Conservation (phyloP, 2,888 invertebrate species). For the Kryphioiulus occultus region DNA sequence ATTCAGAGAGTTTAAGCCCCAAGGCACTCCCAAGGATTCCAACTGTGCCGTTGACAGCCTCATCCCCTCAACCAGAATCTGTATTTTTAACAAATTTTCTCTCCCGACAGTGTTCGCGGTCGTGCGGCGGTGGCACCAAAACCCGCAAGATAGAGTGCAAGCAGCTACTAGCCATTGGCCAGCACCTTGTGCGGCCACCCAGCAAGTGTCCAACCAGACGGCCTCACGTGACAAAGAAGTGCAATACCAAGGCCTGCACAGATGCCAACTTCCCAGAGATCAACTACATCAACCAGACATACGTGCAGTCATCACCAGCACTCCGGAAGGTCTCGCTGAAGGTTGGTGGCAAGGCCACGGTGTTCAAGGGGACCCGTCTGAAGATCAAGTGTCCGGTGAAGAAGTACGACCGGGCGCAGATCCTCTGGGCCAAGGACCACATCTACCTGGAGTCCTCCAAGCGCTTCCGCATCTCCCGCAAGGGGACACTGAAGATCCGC, state of each 20-base stretch:
- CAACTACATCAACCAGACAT: constrained; percentile 78
- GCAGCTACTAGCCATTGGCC: constrained; percentile 92
- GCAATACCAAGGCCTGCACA: constrained; percentile 80
- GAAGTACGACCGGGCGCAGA: constrained; percentile 77
- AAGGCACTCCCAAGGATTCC: too few species aligned
- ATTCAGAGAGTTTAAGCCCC: too few species aligned
- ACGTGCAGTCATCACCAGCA: constrained; percentile 78
- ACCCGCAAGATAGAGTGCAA: constrained; percentile 83
- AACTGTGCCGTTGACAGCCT: too few species aligned
- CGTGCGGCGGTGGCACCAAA: constrained; percentile 92
- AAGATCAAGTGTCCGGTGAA: constrained; percentile 95
- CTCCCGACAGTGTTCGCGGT: constrained; percentile 76
- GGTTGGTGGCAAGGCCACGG: constrained; percentile 88
- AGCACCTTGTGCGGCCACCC: constrained; percentile 79
- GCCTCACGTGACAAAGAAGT: constrained; percentile 80
- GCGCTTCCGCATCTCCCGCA: constrained; percentile 81
- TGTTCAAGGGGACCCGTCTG: constrained; percentile 88
- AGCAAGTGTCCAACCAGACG: constrained; percentile 72
- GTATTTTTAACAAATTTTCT: neutral
- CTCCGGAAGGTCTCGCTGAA: constrained; percentile 83
- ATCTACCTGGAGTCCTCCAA: constrained; percentile 60
- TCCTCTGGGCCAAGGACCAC: constrained; percentile 89
- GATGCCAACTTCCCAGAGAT: constrained; percentile 78
- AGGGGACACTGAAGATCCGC: constrained; percentile 84
- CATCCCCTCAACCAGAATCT: too few species aligned